Conservation (phyloP, 2,888 invertebrate species). For the Drosophila yooni region DNA sequence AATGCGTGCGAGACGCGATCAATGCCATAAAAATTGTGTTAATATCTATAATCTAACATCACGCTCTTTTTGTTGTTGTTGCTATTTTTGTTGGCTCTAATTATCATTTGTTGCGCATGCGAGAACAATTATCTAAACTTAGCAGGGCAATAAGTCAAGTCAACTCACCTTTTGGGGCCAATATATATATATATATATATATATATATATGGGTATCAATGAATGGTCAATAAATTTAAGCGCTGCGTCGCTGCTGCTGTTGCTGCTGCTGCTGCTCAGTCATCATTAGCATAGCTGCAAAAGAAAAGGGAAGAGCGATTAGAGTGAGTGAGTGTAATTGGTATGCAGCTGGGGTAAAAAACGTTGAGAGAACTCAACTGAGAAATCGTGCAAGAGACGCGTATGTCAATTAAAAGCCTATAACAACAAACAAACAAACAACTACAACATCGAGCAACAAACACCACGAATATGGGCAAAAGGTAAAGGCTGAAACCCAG, state of each 20-base stretch:
- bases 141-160: conserved; percentile 65
- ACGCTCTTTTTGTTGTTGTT: conserved; percentile 9
- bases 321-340: conserved; percentile 45
- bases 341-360: conserved; percentile 61
- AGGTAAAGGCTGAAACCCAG: conserved; percentile 50
- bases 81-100: conserved; percentile 50
- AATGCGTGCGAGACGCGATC: conserved; percentile 31
- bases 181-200: conserved; percentile 3
- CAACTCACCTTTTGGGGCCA: conserved; percentile 62
- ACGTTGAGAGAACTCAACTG: conserved; percentile 52
- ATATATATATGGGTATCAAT: conserved; percentile 39
- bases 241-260: conserved; percentile 28
- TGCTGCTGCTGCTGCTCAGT: conserved; percentile 25
- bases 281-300: conserved; percentile 54
- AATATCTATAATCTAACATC: conserved; percentile 55
- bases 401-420: conserved; percentile 78
- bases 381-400: conserved; percentile 73
- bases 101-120: conserved; percentile 64
- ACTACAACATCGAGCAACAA: conserved; percentile 13
- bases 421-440: conserved; percentile 52
- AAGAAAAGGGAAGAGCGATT: conserved; percentile 15
- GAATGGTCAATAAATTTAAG: conserved; percentile 65
- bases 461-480: conserved; percentile 34
- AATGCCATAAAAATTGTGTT: conserved; percentile 70
- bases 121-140: conserved; percentile 68